Conservation (phyloP, 2,113 vertebrate species). For the Macaca mulatta region DNA sequence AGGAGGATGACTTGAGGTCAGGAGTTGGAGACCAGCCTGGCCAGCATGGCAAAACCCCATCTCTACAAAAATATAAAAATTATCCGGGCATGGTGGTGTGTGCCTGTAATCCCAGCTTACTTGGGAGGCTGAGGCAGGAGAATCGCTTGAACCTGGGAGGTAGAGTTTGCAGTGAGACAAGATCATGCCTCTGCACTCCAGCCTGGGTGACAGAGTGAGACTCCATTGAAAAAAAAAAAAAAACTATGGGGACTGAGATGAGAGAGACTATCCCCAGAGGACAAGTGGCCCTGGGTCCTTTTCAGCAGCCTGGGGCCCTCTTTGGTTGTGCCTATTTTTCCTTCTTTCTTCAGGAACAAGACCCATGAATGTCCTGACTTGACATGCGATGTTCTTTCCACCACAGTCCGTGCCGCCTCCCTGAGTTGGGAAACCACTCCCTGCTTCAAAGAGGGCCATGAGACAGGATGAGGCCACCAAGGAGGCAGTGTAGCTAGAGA, state of each 20-base stretch:
- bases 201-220: too few species aligned
- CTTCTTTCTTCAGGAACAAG: slow-evolving; percentile 64
- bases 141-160: too few species aligned
- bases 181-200: too few species aligned
- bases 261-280: not conserved
- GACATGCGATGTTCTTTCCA: slow-evolving; percentile 16
- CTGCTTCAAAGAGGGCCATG: slow-evolving; percentile 17
- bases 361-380: slow-evolving; percentile 13
- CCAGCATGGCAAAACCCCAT: too few species aligned
- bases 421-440: slow-evolving; percentile 31
- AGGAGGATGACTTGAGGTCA: too few species aligned
- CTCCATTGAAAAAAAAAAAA: too few species aligned
- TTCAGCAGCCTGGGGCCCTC: not conserved
- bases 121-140: too few species aligned
- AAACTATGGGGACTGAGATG: not conserved
- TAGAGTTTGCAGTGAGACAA: too few species aligned
- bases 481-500: not conserved
- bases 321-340: slow-evolving; percentile 40
- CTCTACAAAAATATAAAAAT: too few species aligned
- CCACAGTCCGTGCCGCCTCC: not conserved
- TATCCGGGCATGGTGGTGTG: too few species aligned
- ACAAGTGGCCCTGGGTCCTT: not conserved
- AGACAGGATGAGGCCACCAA: not conserved
- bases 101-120: too few species aligned
- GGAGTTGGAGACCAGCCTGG: too few species aligned